Evolutionary conservation across 2,888 invertebrate species (phyloP), one percentile per base, ranked within the genome.

Genomic region (Sphaerophoria taeniata): DNA sequence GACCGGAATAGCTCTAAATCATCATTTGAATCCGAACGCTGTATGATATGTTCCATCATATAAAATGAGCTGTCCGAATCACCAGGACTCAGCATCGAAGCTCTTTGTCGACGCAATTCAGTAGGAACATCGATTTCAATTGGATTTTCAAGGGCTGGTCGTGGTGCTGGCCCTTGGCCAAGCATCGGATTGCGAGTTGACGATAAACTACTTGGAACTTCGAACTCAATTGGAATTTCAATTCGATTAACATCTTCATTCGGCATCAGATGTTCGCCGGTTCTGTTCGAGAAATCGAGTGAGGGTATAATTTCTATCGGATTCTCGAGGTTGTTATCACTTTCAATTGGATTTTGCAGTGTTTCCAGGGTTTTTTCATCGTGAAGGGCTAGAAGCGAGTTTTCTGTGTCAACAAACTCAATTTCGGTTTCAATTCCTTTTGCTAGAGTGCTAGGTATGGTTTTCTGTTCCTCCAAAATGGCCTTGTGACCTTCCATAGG

Each of bases 21-120:
- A 49, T 84, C 84, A 5, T 71, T 34, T 3, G 84, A 84, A 43
- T 75, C 61, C 5, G 34, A 72, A 6, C 75, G 75, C 31, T 56
- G 65, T 12, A 67, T 47, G 1, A 71, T 74, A 24, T 58, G 56
- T 9, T 77, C 67, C 3, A 49, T n/a, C 47, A 70, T 24, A 6
- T 69, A 78, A 3, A 69, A 45, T 24, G 24, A 61, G 6, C 47
- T 58, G 49, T 83, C 72, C 4, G 80, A 80, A 9, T 75, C 75
- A 2, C 55, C 61, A 7, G 74, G 79, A 61, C 36, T 74, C 36
- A 58, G 4, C 51, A 51, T 65, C 0, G 73, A 24, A 0, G 12
- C 5, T 5, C 43, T 31, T 47, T 71, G 45, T 43, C 63, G 61
- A 11, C 33, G 14, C 39, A 33, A 67, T 6, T 49, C 36, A 49